Evolutionary conservation across 2,888 invertebrate species (phyloP).

Genomic region (Cyclophora punctaria): DNA sequence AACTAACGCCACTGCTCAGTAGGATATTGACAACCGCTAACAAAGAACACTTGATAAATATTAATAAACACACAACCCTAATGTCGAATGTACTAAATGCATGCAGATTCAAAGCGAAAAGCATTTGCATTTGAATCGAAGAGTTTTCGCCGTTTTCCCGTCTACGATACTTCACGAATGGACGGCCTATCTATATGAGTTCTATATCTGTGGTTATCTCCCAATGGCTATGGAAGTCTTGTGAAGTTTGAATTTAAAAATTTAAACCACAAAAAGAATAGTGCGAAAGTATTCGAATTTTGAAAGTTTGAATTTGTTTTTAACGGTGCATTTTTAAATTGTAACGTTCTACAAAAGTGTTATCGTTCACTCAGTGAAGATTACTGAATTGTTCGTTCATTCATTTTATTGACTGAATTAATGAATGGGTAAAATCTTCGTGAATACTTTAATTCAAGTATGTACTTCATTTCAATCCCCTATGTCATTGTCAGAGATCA

Average conservation of each 20-base stretch:
- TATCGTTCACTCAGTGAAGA: too few relatives aligned
- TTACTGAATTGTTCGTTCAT: too few relatives aligned
- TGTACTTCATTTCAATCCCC: too few relatives aligned
- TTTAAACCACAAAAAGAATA: not conserved
- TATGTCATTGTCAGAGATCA: too few relatives aligned
- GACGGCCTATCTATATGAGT: conserved; percentile 1
- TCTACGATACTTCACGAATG: conserved; percentile 13
- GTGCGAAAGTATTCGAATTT: not conserved
- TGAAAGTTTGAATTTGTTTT: not conserved
- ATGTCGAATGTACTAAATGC: conserved; percentile 23
- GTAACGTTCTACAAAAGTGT: too few relatives aligned
- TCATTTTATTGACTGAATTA: too few relatives aligned
- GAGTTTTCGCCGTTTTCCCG: conserved; percentile 28
- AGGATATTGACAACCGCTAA: not conserved
- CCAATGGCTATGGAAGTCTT: not conserved
- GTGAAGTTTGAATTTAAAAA: not conserved
- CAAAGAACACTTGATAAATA: not conserved
- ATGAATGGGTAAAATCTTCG: not conserved
- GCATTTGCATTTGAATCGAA: conserved; percentile 39
- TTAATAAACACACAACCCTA: conserved; percentile 2
- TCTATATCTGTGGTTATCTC: not conserved
- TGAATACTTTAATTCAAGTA: too few relatives aligned
- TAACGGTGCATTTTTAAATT: not conserved
- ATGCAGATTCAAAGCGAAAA: conserved; percentile 30
- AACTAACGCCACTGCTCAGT: too few relatives aligned